phyloP scores from a whole-genome alignment of 1,140 invertebrate genomes.

The Portunus trituberculatus region DNA sequence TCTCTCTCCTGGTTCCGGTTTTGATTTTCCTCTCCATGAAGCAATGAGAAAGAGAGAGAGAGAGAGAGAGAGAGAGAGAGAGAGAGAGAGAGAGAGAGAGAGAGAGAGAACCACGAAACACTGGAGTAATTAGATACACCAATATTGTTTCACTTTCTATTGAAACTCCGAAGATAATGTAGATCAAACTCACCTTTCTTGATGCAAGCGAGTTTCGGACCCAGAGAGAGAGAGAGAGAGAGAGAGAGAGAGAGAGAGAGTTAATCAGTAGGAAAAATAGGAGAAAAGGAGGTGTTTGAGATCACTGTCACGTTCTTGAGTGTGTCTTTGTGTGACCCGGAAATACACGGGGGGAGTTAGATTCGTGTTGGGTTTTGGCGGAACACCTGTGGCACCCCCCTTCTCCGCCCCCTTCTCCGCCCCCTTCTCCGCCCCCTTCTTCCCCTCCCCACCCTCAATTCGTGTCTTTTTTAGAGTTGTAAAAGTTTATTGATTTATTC shows the following conservation, averaged over 20 bases:
- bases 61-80: neutral
- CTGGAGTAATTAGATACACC: slow-evolving; percentile 4
- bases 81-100: slow-evolving; percentile 28
- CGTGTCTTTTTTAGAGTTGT: neutral
- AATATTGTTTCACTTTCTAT: too few species aligned
- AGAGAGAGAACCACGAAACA: slow-evolving; percentile 13
- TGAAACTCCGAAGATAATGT: too few species aligned
- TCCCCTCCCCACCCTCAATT: neutral
- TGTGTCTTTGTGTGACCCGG: too few species aligned
- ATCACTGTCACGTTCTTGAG: too few species aligned
- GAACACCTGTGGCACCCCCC: neutral
- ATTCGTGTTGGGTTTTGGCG: too few species aligned
- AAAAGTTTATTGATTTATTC: too few species aligned
- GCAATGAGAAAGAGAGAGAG: neutral
- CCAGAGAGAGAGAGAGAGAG: slow-evolving; percentile 30
- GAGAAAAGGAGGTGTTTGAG: neutral
- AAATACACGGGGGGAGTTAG: too few species aligned
- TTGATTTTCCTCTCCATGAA: slow-evolving; percentile 1
- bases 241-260: neutral
- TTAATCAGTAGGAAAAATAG: neutral
- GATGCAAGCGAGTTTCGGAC: too few species aligned
- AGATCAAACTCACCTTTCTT: too few species aligned
- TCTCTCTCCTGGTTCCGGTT: neutral
- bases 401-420: neutral
- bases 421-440: neutral